A percentile compares a stretch with the other conserved stretches of the same genome.
These are phyloP conservation scores for Phoxinus dragarum DNA, from an alignment of 2,797 vertebrate genomes.

Conservation along the genomic window DNA sequence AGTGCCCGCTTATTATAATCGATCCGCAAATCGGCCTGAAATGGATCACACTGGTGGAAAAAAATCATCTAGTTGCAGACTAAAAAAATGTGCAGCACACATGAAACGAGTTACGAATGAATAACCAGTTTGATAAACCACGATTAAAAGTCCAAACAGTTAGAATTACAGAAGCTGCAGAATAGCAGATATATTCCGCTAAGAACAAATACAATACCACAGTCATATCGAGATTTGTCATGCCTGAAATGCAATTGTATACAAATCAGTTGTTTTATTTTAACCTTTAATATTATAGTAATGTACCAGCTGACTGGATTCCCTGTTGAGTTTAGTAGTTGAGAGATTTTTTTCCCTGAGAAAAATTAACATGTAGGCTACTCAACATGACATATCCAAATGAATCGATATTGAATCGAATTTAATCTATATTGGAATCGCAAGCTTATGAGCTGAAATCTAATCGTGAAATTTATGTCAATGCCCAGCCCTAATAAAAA, in stretches of 20 bases:
- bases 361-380: not conserved
- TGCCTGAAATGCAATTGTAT: too few species aligned
- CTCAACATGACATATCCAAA: not conserved
- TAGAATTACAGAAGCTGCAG: not conserved
- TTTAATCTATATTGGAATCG: not conserved
- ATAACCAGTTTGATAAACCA: not conserved
- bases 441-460: not conserved
- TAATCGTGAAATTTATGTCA: not conserved
- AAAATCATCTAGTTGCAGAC: not conserved
- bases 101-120: not conserved
- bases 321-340: not conserved
- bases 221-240: too few species aligned
- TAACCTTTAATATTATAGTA: not conserved
- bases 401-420: not conserved
- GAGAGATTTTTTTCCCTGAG: not conserved
- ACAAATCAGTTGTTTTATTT: not conserved
- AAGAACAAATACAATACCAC: not conserved
- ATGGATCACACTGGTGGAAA: not conserved
- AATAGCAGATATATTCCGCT: not conserved
- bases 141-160: not conserved
- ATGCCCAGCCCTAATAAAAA: too few species aligned
- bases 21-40: not conserved
- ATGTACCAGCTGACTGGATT: not conserved
- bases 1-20: too few species aligned
- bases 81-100: not conserved